Percentiles rank a stretch among this genome's conserved stretches.
phyloP scores from a whole-genome alignment of 2,888 invertebrate species.

The Tribolium freemani region DNA sequence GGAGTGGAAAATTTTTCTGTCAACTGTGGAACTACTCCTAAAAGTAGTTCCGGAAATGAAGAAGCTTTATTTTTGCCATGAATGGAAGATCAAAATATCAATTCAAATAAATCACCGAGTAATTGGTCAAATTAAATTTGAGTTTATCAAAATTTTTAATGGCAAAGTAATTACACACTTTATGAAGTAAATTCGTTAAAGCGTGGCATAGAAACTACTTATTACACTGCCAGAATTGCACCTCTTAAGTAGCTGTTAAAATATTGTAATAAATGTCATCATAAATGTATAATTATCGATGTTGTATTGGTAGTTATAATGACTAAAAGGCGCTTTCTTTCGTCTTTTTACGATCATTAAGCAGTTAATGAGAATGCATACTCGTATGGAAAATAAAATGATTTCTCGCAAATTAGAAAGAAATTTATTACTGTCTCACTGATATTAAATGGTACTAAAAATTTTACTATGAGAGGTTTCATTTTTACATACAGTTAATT shows the following conservation, averaged over 20 bases:
- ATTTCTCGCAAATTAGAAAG: neutral
- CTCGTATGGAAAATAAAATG: neutral
- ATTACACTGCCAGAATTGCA: neutral
- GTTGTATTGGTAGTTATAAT: neutral
- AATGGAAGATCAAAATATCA: too few relatives aligned
- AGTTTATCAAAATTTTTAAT: neutral
- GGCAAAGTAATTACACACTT: neutral
- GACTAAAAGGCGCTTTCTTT: neutral
- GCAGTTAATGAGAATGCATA: neutral
- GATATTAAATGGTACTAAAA: neutral
- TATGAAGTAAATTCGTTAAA: neutral
- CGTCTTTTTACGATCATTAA: neutral
- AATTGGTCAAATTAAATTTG: neutral
- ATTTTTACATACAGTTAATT: too few relatives aligned
- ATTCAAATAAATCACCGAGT: too few relatives aligned
- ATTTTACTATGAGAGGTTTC: neutral
- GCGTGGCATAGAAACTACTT: neutral
- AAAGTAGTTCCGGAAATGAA: too few relatives aligned
- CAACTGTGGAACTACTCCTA: too few relatives aligned
- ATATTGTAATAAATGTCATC: neutral
- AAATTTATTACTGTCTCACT: neutral
- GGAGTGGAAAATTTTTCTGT: too few relatives aligned
- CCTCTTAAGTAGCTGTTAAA: neutral
- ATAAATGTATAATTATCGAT: neutral
- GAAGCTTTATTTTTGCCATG: too few relatives aligned